phyloP scores from a whole-genome alignment of 1,140 invertebrate species.

The Penaeus chinensis region DNA sequence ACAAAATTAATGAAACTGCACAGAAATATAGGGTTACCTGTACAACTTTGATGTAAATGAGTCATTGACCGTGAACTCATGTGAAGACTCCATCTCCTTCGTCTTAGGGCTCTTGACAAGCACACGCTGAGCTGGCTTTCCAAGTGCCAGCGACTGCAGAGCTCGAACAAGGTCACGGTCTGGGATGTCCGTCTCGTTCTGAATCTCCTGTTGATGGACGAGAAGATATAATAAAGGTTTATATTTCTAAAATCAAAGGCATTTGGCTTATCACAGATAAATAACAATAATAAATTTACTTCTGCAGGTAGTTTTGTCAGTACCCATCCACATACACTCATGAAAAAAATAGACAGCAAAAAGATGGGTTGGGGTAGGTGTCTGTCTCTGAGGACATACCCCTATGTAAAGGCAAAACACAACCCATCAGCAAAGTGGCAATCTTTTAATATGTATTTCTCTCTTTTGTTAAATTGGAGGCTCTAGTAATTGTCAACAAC shows the following conservation, averaged over 20 bases:
- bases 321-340: neutral
- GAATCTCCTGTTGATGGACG: slow-evolving; percentile 80
- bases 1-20: slow-evolving; percentile 62
- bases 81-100: slow-evolving; percentile 94
- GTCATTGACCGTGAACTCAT: slow-evolving; percentile 97
- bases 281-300: neutral
- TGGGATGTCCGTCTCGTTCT: slow-evolving; percentile 97
- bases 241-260: no score
- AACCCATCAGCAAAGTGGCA: no score
- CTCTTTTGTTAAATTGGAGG: no score
- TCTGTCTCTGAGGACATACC: no score
- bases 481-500: no score
- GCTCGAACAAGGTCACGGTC: slow-evolving; percentile 95
- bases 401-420: no score
- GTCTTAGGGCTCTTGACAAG: slow-evolving; percentile 93
- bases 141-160: slow-evolving; percentile 96
- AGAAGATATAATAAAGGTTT: neutral
- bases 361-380: no score
- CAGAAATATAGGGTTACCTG: slow-evolving; percentile 72
- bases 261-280: neutral
- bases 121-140: slow-evolving; percentile 96
- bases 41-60: slow-evolving; percentile 97
- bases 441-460: neutral
- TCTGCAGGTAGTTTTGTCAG: neutral
- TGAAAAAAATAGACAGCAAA: neutral